Evolutionary conservation across 2,113 vertebrate species (phyloP).

Genomic region (Glareola pratincola): DNA sequence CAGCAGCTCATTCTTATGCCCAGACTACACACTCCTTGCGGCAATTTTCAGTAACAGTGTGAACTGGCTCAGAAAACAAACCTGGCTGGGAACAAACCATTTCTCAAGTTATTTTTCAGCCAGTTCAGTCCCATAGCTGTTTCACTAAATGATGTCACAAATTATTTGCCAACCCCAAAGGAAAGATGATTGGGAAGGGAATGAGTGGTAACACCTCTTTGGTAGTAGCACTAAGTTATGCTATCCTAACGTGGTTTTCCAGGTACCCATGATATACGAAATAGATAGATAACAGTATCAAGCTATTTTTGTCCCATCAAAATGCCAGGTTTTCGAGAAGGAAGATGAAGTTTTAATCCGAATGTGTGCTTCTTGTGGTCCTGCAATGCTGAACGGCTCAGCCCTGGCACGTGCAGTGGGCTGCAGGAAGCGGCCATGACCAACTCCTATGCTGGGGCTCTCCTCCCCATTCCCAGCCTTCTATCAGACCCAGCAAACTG

Average conservation of each 20-base stretch:
- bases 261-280: background rate
- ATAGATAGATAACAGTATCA: background rate
- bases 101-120: background rate
- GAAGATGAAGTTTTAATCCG: background rate
- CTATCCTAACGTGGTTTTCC: background rate
- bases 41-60: background rate
- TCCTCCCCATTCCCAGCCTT: background rate
- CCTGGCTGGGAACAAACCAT: background rate
- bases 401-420: accelerated
- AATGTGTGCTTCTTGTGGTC: background rate
- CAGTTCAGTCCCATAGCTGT: background rate
- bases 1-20: background rate
- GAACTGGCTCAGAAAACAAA: background rate
- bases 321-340: background rate
- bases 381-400: accelerated
- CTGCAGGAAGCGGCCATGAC: background rate
- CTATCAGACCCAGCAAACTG: background rate
- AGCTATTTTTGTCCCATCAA: background rate
- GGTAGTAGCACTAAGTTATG: background rate
- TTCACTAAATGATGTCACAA: background rate
- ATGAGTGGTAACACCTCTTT: background rate
- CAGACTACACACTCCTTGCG: background rate
- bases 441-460: background rate
- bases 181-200: background rate
- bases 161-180: background rate